Percentiles rank a stretch among this genome's conserved stretches.
Evolutionary conservation across 2,797 vertebrate genomes (phyloP).

Genomic region (Odontamblyopus rebecca): DNA sequence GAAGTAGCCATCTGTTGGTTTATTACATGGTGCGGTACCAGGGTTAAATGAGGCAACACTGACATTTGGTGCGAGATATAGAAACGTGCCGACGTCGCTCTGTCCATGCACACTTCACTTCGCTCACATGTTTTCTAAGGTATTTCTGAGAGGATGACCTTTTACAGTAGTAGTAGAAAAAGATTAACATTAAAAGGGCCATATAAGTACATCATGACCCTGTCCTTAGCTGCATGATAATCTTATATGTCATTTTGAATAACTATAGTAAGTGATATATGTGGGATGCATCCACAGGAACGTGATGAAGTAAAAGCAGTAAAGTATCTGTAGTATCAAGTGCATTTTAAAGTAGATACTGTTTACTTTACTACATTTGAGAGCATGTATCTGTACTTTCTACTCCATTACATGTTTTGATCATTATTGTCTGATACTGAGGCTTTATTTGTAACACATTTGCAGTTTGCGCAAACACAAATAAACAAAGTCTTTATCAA

Average conservation of each 20-base stretch:
- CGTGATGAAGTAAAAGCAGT: too few relatives aligned
- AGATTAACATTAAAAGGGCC: slow-evolving; percentile 7
- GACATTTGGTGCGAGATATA: slow-evolving; percentile 43
- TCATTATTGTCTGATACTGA: too few relatives aligned
- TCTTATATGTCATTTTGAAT: background rate
- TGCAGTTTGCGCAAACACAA: too few relatives aligned
- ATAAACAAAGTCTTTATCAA: too few relatives aligned
- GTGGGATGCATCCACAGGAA: background rate
- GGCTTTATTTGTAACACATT: too few relatives aligned
- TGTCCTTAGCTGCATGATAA: background rate
- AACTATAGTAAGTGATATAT: background rate
- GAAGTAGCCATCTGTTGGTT: slow-evolving; percentile 53
- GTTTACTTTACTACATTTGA: too few relatives aligned
- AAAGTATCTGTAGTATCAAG: too few relatives aligned
- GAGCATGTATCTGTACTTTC: too few relatives aligned
- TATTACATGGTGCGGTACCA: slow-evolving; percentile 40
- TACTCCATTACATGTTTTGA: too few relatives aligned
- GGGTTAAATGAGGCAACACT: slow-evolving; percentile 50
- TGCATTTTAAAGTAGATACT: too few relatives aligned
- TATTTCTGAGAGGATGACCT: slow-evolving; percentile 18
- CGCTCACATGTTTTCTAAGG: background rate
- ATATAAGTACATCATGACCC: background rate
- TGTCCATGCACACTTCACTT: background rate
- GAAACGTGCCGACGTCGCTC: slow-evolving; percentile 6
- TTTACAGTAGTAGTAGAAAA: slow-evolving; percentile 4